These are phyloP conservation scores for Pocota personata DNA, from an alignment of 2,888 invertebrate species.

Conservation along the genomic window DNA sequence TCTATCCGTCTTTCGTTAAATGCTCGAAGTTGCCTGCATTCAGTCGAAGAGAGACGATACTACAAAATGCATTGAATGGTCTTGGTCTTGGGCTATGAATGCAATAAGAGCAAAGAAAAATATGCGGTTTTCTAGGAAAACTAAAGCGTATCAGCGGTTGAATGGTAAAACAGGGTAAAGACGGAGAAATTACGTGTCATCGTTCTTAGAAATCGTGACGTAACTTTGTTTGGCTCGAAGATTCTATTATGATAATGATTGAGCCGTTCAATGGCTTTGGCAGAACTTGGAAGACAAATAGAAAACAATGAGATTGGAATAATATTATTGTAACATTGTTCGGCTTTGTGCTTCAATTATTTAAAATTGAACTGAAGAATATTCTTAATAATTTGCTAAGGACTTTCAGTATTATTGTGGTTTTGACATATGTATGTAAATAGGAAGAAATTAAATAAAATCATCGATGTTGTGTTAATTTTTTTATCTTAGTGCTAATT, in stretches of 20 bases:
- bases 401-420: no score
- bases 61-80: neutral
- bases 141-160: constrained; percentile 30
- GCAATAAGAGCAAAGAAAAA: neutral
- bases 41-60: neutral
- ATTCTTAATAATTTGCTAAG: neutral
- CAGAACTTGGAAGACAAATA: neutral
- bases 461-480: neutral
- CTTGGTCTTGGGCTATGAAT: neutral
- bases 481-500: neutral
- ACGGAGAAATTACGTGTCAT: constrained; percentile 49
- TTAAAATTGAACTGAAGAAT: neutral
- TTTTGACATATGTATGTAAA: neutral
- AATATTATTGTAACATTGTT: neutral
- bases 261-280: constrained; percentile 10
- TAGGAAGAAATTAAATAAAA: neutral
- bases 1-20: constrained; percentile 37
- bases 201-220: constrained; percentile 60
- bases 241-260: constrained; percentile 46
- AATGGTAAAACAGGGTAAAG: constrained; percentile 5
- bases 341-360: neutral
- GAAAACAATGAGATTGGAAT: neutral
- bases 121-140: constrained; percentile 50
- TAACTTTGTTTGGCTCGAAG: constrained; percentile 50
- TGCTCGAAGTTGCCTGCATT: constrained; percentile 34